Evolutionary conservation across 2,797 vertebrate genomes (phyloP), one percentile per base, ranked within the genome.

Genomic region (Odontamblyopus rebecca): DNA sequence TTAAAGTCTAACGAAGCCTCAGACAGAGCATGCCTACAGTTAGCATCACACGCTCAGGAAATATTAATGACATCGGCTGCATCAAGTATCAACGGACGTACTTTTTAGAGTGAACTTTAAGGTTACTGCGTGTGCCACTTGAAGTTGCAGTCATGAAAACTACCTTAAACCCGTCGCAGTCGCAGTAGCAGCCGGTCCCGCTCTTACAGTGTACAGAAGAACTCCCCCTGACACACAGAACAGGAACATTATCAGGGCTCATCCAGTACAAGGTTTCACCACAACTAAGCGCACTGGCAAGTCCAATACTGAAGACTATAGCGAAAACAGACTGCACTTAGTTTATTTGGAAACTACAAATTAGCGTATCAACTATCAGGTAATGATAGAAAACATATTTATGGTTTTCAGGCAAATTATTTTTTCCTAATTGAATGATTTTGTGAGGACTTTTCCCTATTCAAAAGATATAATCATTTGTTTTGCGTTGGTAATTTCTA

Each of bases 201-300:
- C 88, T 88, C 86, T 87, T 85, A 82, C 75, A 65, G 80, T 61
- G 79, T 68, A 75, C 70, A 12, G 70, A 69, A 61, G 66, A 82
- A 81, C 51, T 73, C 79, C 86, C 74, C 85, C 89, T 89, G 89
- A 91, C 89, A 88, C 84, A 80, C 77, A 83, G 83, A 85, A 86
- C 87, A 88, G 87, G 89, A 89, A 84, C 85, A 85, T 87, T 89
- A 90, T 91, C 86, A 81, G 86, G 80, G 86, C 86, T 92, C 89
- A 92, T 92, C 80, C 83, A 69, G 89, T 85, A 84, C 85, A 82
- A 84, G 82, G 84, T 84, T 86, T 80, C 75, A 75, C 71, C 78
- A 73, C 82, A 81, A 80, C 77, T 60, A 30, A 26, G 65, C 41
- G 81, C 76, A 88, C 87, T 68, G 87, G n/a, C 11, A 15, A 8